Evolutionary conservation across 2,113 vertebrate genomes (phyloP), one percentile per base, ranked within the genome.

Genomic region (Plotosus lineatus): DNA sequence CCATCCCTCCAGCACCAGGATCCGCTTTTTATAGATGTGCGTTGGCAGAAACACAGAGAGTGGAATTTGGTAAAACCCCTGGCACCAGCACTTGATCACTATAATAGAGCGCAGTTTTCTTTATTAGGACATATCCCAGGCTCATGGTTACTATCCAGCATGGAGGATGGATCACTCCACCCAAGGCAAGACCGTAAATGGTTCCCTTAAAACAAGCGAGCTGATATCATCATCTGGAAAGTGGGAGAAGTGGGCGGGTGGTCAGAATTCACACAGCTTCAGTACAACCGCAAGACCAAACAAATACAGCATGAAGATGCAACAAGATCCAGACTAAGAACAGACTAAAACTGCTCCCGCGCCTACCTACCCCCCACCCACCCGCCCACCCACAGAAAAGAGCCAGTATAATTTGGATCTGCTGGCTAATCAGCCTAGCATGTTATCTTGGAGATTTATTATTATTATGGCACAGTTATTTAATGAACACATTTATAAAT

Each of bases 131-230:
- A 48, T 71, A 31, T 71, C 5, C 28, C 9, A 23, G 28, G 46
- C 21, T 26, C 44, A 69, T 69, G 74, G 44, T 53, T n/a, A 26
- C 61, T 11, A 42, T 61, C 55, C 55, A 60, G 44, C 42, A 26
- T 44, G n/a, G n/a, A 56, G 15, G n/a, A 1, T 26, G 7, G 55
- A 44, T 31, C 38, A 33, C 46, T 73, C 69, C 28, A 51, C n/a
- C 53, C n/a, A 46, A 44, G 53, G 26, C 53, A 76, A 21, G n/a
- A 44, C 75, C 55, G 3, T 44, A 76, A 46, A 76, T 61, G 55
- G 75, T 76, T 12, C 46, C 40, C 9, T 6, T 26, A 46, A 46
- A 44, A 6, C 38, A 14, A 17, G 23, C 33, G 6, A 8, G 14
- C 19, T 58, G 74, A 44, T 3, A 7, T 17, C 33, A 42, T 38